Percentiles rank a stretch among this genome's conserved stretches.
These are phyloP conservation scores for Candidula unifasciata DNA, from an alignment of 2,888 invertebrate genomes.

Conservation along the genomic window DNA sequence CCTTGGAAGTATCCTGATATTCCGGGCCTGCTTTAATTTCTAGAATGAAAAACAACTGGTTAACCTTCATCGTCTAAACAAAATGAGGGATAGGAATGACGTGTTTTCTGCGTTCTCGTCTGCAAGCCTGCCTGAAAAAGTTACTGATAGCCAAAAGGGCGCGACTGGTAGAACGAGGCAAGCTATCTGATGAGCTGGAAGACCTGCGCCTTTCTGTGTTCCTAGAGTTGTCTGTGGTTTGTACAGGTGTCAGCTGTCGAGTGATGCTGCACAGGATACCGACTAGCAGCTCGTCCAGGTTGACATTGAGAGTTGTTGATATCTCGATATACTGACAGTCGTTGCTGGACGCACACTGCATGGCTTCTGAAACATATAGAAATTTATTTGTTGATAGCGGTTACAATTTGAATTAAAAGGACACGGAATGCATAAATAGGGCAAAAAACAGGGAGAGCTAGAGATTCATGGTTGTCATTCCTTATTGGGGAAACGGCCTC, in stretches of 20 bases:
- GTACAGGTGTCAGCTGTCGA: constrained; percentile 81
- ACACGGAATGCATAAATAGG: no score
- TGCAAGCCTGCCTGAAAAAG: constrained; percentile 45
- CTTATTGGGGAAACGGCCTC: no score
- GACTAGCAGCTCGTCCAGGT: constrained; percentile 94
- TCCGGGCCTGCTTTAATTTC: neutral
- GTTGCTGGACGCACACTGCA: constrained; percentile 74
- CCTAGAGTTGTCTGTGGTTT: neutral
- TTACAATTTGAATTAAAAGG: no score
- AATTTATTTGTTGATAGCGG: neutral
- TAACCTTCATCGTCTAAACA: neutral
- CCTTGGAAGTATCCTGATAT: neutral
- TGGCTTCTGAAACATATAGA: constrained; percentile 62
- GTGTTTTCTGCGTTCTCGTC: constrained; percentile 36
- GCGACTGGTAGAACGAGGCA: constrained; percentile 29
- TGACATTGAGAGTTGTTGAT: constrained; percentile 97
- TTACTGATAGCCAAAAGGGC: constrained; percentile 48
- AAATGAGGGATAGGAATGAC: constrained; percentile 27
- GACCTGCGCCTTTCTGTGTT: constrained; percentile 5
- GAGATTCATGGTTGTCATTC: no score
- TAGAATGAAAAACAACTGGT: neutral
- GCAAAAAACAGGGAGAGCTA: no score
- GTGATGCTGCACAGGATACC: constrained; percentile 93
- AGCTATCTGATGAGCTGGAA: neutral
- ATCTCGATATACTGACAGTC: constrained; percentile 95